These are phyloP conservation scores for Euura saliciscinereae DNA, from an alignment of 1,140 invertebrate species.

Conservation along the genomic window DNA sequence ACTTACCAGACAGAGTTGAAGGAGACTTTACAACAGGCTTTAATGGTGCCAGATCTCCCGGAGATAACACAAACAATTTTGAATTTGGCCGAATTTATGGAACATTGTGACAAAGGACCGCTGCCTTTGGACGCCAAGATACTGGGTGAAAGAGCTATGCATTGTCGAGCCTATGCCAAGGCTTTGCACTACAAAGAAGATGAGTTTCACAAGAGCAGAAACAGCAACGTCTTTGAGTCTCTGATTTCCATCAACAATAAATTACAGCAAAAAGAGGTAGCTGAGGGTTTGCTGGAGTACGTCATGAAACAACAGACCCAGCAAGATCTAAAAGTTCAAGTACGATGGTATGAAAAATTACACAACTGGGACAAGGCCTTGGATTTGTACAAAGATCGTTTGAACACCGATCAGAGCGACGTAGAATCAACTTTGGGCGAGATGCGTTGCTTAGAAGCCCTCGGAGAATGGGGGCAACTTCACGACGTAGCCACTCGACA, in stretches of 20 bases:
- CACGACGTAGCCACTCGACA: conserved; percentile 78
- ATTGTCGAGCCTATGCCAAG: conserved; percentile 90
- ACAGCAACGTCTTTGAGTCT: conserved; percentile 86
- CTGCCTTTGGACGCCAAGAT: conserved; percentile 88
- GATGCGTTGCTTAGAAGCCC: conserved; percentile 95
- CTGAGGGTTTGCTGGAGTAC: conserved; percentile 88
- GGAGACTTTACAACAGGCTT: conserved; percentile 84
- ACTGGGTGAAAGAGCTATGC: conserved; percentile 81
- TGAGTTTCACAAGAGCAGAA: conserved; percentile 78
- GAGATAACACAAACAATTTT: conserved; percentile 98
- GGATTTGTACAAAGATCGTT: conserved; percentile 78
- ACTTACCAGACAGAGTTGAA: conserved; percentile 87
- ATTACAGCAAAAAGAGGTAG: conserved; percentile 96
- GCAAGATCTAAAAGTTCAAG: conserved; percentile 80
- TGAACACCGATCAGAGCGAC: conserved; percentile 69
- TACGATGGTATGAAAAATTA: conserved; percentile 98
- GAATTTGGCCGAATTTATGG: conserved; percentile 99
- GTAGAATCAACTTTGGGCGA: conserved; percentile 87
- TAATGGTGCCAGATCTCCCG: conserved; percentile 91
- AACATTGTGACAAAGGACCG: conserved; percentile 97
- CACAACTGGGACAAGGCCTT: conserved; percentile 98
- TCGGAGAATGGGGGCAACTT: conserved; percentile 94
- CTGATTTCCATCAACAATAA: conserved; percentile 99
- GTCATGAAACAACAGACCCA: conserved; percentile 80
- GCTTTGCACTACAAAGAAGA: conserved; percentile 99